Base-by-base conservation (phyloP, 2,113 vertebrate genomes). In the Oxyura jamaicensis region DNA sequence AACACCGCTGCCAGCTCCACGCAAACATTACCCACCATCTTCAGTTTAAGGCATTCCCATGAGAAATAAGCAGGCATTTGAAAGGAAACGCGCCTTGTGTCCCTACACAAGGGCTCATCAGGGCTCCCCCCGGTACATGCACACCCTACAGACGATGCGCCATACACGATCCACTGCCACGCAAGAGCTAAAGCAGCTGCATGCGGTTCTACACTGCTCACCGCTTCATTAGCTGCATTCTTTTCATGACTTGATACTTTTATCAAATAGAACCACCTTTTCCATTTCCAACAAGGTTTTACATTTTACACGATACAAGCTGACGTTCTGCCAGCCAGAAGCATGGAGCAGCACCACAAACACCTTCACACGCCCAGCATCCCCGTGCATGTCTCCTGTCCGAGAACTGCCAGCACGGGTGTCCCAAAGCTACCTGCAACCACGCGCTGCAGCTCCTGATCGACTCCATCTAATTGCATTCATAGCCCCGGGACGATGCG, bases 101-200 rank as follows among this genome's bases (percentile, higher is more conserved):
- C 35, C n/a, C 25, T 6, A 9, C 39, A 11, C 1, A 1, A 0
- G 20, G 35, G 9, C 52, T 13, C 15, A 0, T 8, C 41, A 41
- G 3, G 26, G 50, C 2, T 13, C n/a, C 5, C 2, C 55, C 15
- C 11, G 2, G 60, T 1, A 11, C 0, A 0, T 13, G 8, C 5
- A 15, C 29, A 31, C 41, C 67, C 68, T 48, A 31, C 36, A 2
- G 33, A 22, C 5, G 0, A 3, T 1, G 11, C 4, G 2, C 50
- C 4, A 2, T 67, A 11, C 1, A 0, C 0, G 26, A 39, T 5
- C 29, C 21, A 8, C 73, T 8, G 1, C 3, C n/a, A 3, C 4
- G 53, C 2, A 1, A 28, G 21, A 20, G 1, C 73, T 1, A 17
- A 46, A 11, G 9, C 81, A 12, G 68, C n/a, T 3, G 9, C 4